phyloP scores from a whole-genome alignment of 2,888 invertebrate genomes.

The Frankliniella fusca region DNA sequence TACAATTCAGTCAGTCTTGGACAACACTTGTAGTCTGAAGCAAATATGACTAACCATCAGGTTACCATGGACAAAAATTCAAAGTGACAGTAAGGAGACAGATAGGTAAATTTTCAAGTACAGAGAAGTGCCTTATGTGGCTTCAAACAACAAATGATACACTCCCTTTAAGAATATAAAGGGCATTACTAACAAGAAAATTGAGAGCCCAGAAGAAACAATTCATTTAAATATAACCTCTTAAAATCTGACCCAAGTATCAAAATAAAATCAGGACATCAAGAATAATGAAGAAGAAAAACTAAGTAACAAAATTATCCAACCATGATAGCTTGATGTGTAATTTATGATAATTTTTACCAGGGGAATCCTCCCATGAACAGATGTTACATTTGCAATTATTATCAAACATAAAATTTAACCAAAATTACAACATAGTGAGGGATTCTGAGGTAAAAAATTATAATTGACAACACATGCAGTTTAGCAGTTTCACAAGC shows the following conservation, averaged over 20 bases:
- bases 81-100: neutral
- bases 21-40: slow-evolving; percentile 11
- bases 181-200: no score
- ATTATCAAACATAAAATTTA: neutral
- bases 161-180: neutral
- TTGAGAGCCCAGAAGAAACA: neutral
- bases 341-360: neutral
- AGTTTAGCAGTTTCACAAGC: neutral
- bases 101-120: neutral
- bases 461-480: slow-evolving; percentile 3
- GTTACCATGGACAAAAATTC: slow-evolving; percentile 14
- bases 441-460: neutral
- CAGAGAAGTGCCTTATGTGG: neutral
- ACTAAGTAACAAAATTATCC: neutral
- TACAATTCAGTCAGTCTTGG: slow-evolving; percentile 22
- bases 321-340: neutral
- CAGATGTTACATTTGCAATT: no score
- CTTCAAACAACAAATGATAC: neutral
- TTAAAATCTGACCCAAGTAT: neutral
- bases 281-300: neutral
- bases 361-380: no score
- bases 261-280: neutral
- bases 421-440: neutral
- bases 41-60: slow-evolving; percentile 20
- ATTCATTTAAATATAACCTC: neutral